These are phyloP conservation scores for Malurus alboscapulatus DNA, from an alignment of 2,113 vertebrate species.

Conservation along the genomic window DNA sequence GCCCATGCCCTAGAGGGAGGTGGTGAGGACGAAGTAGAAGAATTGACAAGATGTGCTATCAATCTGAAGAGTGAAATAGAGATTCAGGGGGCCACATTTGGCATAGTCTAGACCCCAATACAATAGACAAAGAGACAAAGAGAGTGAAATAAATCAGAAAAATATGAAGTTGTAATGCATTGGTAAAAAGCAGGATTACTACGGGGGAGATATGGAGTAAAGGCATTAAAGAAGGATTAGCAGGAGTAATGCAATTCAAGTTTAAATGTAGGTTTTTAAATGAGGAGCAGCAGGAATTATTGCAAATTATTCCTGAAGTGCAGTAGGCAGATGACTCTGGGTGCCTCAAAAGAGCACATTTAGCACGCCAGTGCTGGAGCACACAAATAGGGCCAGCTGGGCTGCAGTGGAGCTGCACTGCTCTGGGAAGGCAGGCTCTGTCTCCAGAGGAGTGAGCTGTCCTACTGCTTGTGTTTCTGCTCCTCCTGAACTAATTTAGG, in stretches of 20 bases:
- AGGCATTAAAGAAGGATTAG: not conserved
- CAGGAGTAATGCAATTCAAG: not conserved
- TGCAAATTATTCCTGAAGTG: not conserved
- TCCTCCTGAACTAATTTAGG: not conserved
- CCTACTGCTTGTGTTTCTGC: not conserved
- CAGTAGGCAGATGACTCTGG: not conserved
- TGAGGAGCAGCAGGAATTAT: not conserved
- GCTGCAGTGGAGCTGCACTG: not conserved
- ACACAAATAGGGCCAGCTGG: not conserved
- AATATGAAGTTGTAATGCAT: not conserved
- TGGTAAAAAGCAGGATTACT: not conserved
- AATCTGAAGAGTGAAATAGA: not conserved
- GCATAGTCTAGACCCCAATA: not conserved
- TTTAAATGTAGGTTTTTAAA: not conserved
- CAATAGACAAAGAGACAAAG: not conserved
- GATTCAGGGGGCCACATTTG: not conserved
- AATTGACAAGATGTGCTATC: not conserved
- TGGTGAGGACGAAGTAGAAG: not conserved
- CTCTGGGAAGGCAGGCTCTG: not conserved
- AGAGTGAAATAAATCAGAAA: not conserved
- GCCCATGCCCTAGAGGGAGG: not conserved
- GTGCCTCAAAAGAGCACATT: not conserved
- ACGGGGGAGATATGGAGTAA: not conserved
- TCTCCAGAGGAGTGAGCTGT: not conserved
- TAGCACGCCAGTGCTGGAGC: fast-evolving